A percentile compares a stretch with the other conserved stretches of the same genome.
phyloP scores from a whole-genome alignment of 2,888 invertebrate species.

The Pedicia rivosa region DNA sequence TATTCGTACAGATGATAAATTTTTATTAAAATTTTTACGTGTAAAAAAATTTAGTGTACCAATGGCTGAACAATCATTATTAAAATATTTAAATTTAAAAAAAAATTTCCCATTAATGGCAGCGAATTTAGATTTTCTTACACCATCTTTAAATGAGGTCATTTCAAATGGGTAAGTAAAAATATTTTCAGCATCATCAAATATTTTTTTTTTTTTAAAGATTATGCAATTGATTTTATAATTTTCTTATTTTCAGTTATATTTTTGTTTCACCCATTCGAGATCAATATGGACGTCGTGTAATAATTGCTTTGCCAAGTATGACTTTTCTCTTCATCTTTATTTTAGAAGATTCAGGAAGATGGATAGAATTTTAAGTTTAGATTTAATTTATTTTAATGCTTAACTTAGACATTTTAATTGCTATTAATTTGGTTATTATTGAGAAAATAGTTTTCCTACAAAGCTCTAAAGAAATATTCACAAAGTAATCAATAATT shows the following conservation, averaged over 20 bases:
- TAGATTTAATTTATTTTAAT: too few species aligned
- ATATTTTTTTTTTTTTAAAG: neutral
- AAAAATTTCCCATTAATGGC: constrained; percentile 50
- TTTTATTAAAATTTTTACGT: constrained; percentile 57
- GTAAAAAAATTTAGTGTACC: constrained; percentile 64
- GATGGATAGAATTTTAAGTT: too few species aligned
- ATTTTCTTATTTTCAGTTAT: constrained; percentile 35
- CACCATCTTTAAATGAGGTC: constrained; percentile 43
- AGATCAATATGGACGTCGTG: constrained; percentile 54
- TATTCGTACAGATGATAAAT: constrained; percentile 51
- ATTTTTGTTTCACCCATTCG: constrained; percentile 58
- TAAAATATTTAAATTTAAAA: constrained; percentile 61
- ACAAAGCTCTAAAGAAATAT: neutral
- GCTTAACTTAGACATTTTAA: too few species aligned
- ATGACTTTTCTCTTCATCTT: constrained; percentile 3
- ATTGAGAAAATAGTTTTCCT: too few species aligned
- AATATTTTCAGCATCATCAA: neutral
- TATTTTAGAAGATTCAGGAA: neutral
- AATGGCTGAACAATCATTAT: constrained; percentile 58
- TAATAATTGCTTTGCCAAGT: constrained; percentile 38
- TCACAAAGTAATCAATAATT: too few species aligned
- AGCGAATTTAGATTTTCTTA: constrained; percentile 45
- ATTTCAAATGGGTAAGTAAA: constrained; percentile 42
- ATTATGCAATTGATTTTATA: constrained; percentile 6
- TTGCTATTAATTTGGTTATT: too few species aligned